Percentiles rank a stretch among this genome's conserved stretches.
These are phyloP conservation scores for Macroglossus sobrinus DNA, from an alignment of 2,113 vertebrate genomes.

Conservation along the genomic window DNA sequence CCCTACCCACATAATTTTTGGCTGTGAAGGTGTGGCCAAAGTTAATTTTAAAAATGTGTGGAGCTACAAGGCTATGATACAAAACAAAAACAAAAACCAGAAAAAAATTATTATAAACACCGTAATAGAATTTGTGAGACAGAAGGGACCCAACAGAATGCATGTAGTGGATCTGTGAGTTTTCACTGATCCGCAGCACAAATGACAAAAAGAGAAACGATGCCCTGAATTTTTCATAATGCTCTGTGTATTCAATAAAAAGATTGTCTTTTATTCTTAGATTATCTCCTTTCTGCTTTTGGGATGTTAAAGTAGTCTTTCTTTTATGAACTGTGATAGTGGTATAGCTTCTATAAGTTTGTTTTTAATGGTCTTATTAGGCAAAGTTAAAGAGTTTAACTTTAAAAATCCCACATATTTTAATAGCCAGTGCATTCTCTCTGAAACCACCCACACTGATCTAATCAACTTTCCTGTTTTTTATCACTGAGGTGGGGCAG, in stretches of 20 bases:
- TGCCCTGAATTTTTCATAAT: background rate
- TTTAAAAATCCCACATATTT: background rate
- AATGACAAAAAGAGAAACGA: background rate
- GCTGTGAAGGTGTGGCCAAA: background rate
- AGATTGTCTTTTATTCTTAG: background rate
- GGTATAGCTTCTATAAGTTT: background rate
- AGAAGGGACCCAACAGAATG: background rate
- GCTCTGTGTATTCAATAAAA: background rate
- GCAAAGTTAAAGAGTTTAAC: background rate
- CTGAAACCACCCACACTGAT: background rate
- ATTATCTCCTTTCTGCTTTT: background rate
- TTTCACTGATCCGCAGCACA: background rate
- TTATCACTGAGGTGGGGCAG: background rate
- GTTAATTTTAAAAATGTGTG: slow-evolving; percentile 30
- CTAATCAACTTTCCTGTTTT: background rate
- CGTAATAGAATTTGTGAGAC: background rate
- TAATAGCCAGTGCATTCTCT: background rate
- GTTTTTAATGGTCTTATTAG: background rate
- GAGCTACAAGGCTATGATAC: background rate
- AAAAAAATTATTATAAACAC: background rate
- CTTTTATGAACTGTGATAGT: background rate
- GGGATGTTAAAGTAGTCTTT: background rate
- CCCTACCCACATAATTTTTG: background rate
- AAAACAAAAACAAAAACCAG: background rate
- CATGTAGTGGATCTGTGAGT: background rate